phyloP scores from a whole-genome alignment of 35 echinoderm and acorn worm genomes.

The Apostichopus japonicus region DNA sequence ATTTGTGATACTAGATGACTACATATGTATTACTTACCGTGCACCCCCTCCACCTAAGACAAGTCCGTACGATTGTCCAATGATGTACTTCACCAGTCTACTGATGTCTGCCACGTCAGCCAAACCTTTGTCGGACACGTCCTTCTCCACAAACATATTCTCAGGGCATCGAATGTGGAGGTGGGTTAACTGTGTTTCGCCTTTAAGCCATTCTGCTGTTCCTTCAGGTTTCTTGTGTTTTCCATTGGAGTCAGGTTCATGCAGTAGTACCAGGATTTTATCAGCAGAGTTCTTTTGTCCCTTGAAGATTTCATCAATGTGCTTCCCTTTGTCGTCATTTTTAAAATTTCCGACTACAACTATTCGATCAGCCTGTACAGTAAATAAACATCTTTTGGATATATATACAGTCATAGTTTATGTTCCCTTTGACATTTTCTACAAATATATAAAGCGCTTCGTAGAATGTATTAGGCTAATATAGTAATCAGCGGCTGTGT shows the following conservation, averaged over 20 bases:
- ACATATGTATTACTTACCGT: not conserved
- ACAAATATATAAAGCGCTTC: no score
- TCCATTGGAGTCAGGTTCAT: not conserved
- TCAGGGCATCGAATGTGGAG: constrained; percentile 16
- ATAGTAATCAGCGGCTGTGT: no score
- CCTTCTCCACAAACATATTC: not conserved
- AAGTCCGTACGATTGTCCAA: not conserved
- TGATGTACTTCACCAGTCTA: not conserved
- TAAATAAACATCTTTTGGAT: not conserved
- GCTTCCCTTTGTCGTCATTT: not conserved
- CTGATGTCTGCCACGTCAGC: not conserved
- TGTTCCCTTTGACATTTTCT: no score
- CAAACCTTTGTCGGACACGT: not conserved
- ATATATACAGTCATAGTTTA: no score
- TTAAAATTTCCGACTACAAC: not conserved
- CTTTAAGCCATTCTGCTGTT: not conserved
- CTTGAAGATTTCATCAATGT: not conserved
- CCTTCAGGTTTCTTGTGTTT: not conserved
- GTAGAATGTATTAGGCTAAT: no score
- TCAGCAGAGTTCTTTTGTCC: not conserved
- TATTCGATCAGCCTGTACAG: not conserved
- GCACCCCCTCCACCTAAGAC: constrained; percentile 13
- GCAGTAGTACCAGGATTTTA: not conserved
- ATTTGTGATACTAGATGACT: no score
- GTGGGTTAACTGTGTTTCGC: not conserved